A percentile compares a stretch with the other conserved stretches of the same genome.
phyloP scores from a whole-genome alignment of 2,888 invertebrate species.

The Timema cristinae region DNA sequence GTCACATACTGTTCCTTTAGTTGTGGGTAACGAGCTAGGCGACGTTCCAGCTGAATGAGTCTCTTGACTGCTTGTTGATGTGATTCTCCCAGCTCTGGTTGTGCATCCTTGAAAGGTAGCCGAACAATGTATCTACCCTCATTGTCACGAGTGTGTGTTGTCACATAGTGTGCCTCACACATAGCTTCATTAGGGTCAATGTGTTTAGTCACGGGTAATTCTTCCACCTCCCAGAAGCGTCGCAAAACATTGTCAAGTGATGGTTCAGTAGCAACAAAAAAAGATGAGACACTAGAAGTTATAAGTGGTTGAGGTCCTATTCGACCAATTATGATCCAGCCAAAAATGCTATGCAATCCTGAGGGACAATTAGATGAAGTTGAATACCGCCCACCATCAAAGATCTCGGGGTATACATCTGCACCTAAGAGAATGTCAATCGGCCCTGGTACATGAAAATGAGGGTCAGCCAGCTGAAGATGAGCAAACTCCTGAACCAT shows the following conservation, averaged over 20 bases:
- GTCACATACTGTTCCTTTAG: not conserved
- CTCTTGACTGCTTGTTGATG: not conserved
- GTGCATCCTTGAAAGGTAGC: not conserved
- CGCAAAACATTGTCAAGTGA: not conserved
- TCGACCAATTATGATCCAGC: not conserved
- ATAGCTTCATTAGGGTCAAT: not conserved
- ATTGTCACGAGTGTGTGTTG: not conserved
- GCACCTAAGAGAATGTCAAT: conserved; percentile 6
- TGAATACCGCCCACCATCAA: conserved; percentile 8
- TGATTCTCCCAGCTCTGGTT: not conserved
- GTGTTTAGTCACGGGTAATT: not conserved
- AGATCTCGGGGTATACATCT: not conserved
- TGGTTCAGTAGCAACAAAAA: conserved; percentile 2
- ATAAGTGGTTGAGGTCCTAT: too few relatives aligned
- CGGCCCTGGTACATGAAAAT: not conserved
- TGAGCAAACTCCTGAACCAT: too few relatives aligned
- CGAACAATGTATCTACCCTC: not conserved
- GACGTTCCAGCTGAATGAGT: not conserved
- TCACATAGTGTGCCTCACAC: not conserved
- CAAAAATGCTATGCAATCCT: not conserved
- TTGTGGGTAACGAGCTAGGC: not conserved
- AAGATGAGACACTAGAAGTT: not conserved
- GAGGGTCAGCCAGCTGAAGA: not conserved
- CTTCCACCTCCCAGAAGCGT: not conserved
- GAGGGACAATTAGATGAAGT: not conserved